Evolutionary conservation across 2,113 vertebrate species (phyloP).

Genomic region (Leiothrix lutea): DNA sequence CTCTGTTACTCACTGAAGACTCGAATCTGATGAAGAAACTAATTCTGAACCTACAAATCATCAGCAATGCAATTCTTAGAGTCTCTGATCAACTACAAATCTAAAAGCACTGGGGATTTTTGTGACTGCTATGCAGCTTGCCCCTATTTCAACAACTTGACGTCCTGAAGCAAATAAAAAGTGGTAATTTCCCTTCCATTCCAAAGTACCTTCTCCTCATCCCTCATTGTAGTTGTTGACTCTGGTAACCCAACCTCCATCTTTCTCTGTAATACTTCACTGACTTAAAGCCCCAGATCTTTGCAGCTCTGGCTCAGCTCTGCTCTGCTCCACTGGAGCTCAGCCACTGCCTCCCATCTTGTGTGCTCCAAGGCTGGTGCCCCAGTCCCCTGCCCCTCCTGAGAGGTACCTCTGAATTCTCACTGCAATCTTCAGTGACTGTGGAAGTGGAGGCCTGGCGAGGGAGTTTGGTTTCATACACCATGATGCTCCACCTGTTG

Average conservation of each 20-base stretch:
- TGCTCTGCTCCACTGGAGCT: background rate
- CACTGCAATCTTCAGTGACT: conserved; percentile 85
- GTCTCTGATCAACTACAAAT: background rate
- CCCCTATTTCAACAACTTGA: background rate
- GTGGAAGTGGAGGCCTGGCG: conserved; percentile 84
- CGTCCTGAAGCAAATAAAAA: background rate
- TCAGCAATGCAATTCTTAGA: background rate
- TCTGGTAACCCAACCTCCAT: background rate
- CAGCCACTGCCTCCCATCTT: background rate
- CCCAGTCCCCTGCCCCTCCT: background rate
- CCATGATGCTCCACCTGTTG: conserved; percentile 96
- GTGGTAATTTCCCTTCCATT: background rate
- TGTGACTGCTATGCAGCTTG: background rate
- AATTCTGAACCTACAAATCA: background rate
- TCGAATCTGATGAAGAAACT: background rate
- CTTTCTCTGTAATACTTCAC: background rate
- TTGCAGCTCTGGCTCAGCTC: background rate
- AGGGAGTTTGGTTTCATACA: conserved; percentile 94
- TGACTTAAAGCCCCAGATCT: background rate
- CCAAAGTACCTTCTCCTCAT: background rate
- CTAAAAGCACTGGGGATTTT: background rate
- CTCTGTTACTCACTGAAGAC: background rate
- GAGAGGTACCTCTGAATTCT: conserved; percentile 88
- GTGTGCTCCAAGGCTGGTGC: background rate
- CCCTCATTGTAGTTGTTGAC: background rate